Conservation (phyloP, 2,888 invertebrate genomes). For the Siphonodentalium dalli region DNA sequence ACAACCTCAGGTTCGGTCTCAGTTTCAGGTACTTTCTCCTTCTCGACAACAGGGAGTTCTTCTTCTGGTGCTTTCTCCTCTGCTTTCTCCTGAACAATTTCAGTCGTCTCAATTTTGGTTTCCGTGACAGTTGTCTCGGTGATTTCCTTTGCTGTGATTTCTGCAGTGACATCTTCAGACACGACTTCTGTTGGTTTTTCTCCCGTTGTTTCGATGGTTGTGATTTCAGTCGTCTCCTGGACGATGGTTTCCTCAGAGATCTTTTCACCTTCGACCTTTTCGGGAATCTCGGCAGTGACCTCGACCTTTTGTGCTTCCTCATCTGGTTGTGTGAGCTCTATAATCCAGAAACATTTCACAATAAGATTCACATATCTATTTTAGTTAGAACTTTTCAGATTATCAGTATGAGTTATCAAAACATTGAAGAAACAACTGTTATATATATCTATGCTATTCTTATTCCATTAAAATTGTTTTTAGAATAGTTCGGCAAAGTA, state of each 20-base stretch:
- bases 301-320: slow-evolving; percentile 33
- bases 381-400: too few relatives aligned
- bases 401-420: too few relatives aligned
- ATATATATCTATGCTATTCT: too few relatives aligned
- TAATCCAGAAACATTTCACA: too few relatives aligned
- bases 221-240: slow-evolving; percentile 41
- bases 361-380: background rate
- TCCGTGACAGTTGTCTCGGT: slow-evolving; percentile 22
- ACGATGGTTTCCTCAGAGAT: slow-evolving; percentile 40
- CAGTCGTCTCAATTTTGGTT: slow-evolving; percentile 32
- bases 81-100: slow-evolving; percentile 31
- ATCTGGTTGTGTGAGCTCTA: slow-evolving; percentile 32
- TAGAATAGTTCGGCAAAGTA: too few relatives aligned
- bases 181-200: slow-evolving; percentile 38
- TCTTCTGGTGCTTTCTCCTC: slow-evolving; percentile 38
- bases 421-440: too few relatives aligned
- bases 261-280: slow-evolving; percentile 48
- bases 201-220: slow-evolving; percentile 44
- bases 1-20: slow-evolving; percentile 40
- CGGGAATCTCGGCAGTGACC: slow-evolving; percentile 29
- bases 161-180: slow-evolving; percentile 55
- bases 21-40: slow-evolving; percentile 42
- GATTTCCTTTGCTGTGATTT: slow-evolving; percentile 39
- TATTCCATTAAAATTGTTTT: too few relatives aligned
- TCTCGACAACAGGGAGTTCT: slow-evolving; percentile 43